phyloP scores from a whole-genome alignment of 2,797 vertebrate genomes.

The Gallinago nigripennis region DNA sequence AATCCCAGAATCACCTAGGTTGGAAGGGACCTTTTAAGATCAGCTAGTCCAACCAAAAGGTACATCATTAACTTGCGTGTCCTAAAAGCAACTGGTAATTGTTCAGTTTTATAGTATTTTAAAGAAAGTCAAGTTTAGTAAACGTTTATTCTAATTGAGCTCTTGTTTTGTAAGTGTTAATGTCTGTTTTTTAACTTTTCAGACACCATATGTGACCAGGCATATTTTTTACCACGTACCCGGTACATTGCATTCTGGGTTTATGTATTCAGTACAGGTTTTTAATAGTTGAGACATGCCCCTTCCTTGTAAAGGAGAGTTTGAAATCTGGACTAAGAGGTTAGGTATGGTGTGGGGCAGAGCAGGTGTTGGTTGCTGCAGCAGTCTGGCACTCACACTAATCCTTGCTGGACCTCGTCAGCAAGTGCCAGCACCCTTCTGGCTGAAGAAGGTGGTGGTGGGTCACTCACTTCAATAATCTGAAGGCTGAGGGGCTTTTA shows the following conservation, averaged over 20 bases:
- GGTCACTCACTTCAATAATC: not conserved
- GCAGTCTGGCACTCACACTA: not conserved
- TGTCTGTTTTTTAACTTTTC: constrained; percentile 26
- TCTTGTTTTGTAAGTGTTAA: constrained; percentile 2
- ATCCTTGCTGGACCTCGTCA: not conserved
- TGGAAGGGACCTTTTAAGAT: no score
- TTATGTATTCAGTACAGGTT: not conserved
- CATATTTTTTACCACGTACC: not conserved
- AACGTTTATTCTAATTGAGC: not conserved
- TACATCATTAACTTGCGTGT: not conserved
- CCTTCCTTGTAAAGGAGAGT: not conserved
- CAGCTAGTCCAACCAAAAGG: no score
- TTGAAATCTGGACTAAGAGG: not conserved
- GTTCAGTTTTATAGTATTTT: not conserved
- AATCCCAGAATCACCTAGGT: not conserved
- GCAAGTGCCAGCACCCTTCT: not conserved
- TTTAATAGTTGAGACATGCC: not conserved
- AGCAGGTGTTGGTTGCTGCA: not conserved
- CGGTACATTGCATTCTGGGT: not conserved
- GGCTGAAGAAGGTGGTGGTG: not conserved
- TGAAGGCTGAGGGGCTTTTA: not conserved
- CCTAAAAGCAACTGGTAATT: not conserved
- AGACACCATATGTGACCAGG: not conserved
- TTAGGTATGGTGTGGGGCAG: not conserved
- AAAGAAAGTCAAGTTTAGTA: not conserved